phyloP scores from a whole-genome alignment of 2,888 invertebrate species.

The Cerceris rybyensis region DNA sequence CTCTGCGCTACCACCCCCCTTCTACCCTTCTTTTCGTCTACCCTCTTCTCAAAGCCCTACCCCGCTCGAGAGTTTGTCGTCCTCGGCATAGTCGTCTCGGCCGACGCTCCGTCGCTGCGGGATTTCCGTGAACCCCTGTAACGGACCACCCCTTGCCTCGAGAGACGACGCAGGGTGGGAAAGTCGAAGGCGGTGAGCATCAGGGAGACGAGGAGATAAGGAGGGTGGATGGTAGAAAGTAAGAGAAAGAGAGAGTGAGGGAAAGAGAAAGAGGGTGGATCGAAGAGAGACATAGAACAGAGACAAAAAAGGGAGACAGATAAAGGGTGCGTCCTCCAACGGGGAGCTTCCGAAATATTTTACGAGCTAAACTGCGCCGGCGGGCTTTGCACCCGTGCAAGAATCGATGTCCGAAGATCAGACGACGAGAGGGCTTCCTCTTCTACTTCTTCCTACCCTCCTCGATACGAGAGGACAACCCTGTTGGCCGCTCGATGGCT shows the following conservation, averaged over 20 bases:
- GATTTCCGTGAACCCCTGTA: constrained; percentile 59
- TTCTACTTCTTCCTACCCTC: not conserved
- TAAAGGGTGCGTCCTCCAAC: constrained; percentile 52
- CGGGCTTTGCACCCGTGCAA: constrained; percentile 54
- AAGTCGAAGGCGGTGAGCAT: not conserved
- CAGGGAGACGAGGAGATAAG: constrained; percentile 24
- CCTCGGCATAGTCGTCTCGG: constrained; percentile 46
- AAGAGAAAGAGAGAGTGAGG: not conserved
- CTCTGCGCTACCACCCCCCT: not conserved
- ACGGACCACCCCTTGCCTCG: constrained; percentile 50
- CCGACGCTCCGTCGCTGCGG: constrained; percentile 49
- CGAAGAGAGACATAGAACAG: constrained; percentile 3
- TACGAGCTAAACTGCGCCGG: constrained; percentile 69
- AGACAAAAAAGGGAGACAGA: constrained; percentile 31
- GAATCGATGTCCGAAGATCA: constrained; percentile 66
- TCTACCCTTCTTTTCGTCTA: not conserved
- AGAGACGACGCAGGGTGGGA: constrained; percentile 48
- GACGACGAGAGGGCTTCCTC: constrained; percentile 12
- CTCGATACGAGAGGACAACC: not conserved
- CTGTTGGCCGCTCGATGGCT: constrained; percentile 22
- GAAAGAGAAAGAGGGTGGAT: not conserved
- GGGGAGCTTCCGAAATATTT: constrained; percentile 69
- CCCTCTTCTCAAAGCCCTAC: constrained; percentile 28
- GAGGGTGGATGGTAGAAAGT: constrained; percentile 4
- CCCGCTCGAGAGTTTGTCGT: constrained; percentile 55